Base-by-base conservation (phyloP, 2,113 vertebrate species). In the Reinhardtius hippoglossoides region DNA sequence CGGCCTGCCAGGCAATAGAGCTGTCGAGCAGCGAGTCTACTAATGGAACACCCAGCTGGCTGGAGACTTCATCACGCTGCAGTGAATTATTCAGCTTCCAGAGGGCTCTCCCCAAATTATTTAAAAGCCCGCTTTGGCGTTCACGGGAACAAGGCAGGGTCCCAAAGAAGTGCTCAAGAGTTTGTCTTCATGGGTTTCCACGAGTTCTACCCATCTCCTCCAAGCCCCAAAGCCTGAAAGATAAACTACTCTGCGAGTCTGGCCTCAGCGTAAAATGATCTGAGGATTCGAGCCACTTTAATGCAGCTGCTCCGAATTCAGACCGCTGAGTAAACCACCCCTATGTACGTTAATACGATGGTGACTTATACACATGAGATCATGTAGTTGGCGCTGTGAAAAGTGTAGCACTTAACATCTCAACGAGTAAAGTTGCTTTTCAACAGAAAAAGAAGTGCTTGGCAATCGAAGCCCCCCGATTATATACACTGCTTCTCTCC, bases 71-170 rank as follows among this genome's bases (percentile, higher is more conserved):
- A 92, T 93, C 92, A 90, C 65, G 81, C 86, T 72, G 67, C 71
- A 46, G 91, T 94, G 86, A 94, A 95, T 95, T 92, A 94, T 94
- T 94, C 87, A 94, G 79, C 78, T 89, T 91, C 87, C 88, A 91
- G 67, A 85, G 86, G 89, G 85, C 67, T 88, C 80, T 86, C 56
- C 91, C 68, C 91, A 93, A 94, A 94, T 94, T 76, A 94, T 94
- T 94, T 90, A 95, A 91, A 89, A 92, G 86, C 55, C 54, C 23
- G 55, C 65, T 82, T 78, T 84, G 78, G 76, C 57, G 46, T 64
- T 84, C 54, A 16, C 16, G 85, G 56, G 63, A 88, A 54, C 40
- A 58, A 74, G 75, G 59, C 26, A 16, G 50, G 62, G 44, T 58
- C 76, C 73, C 31, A 69, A 67, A 85, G 67, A 82, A 87, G 72